Evolutionary conservation across 1,140 invertebrate species (phyloP).

Genomic region (Pseudomyrmex pallidus): DNA sequence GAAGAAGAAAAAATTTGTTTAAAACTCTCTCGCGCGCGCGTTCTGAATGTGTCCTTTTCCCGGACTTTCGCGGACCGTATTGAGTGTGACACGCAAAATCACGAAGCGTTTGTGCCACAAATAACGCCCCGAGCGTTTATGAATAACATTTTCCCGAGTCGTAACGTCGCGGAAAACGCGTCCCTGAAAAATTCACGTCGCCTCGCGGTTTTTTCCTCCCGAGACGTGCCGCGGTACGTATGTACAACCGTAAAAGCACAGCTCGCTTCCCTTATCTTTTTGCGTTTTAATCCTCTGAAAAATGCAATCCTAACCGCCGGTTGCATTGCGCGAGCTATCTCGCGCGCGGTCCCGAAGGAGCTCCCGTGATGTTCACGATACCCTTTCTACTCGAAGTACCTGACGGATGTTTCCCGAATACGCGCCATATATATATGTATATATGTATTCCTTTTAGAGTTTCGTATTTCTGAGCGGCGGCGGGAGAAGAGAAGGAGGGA

Average conservation of each 20-base stretch:
- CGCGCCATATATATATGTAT: not conserved
- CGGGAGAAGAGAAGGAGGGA: not conserved
- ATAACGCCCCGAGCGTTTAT: not conserved
- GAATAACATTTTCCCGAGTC: conserved; percentile 3
- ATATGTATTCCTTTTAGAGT: not conserved
- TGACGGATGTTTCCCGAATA: conserved; percentile 24
- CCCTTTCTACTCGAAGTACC: not conserved
- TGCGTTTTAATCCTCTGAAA: conserved; percentile 33
- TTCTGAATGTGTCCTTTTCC: no score
- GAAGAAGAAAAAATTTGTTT: not conserved
- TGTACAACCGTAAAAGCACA: not conserved
- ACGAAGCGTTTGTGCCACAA: not conserved
- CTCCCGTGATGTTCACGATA: not conserved
- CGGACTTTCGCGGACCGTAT: not conserved
- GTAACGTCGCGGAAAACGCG: not conserved
- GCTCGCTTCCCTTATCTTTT: not conserved
- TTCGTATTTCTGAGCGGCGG: not conserved
- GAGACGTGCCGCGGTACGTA: not conserved
- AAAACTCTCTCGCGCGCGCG: no score
- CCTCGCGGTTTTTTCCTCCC: not conserved
- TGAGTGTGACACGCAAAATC: conserved; percentile 3
- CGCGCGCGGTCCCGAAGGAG: conserved; percentile 8
- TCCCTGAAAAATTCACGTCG: conserved; percentile 39
- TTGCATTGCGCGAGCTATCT: not conserved
- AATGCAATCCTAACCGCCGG: not conserved